Conservation (phyloP, 2,797 vertebrate genomes). For the Pachyuromys duprasi region DNA sequence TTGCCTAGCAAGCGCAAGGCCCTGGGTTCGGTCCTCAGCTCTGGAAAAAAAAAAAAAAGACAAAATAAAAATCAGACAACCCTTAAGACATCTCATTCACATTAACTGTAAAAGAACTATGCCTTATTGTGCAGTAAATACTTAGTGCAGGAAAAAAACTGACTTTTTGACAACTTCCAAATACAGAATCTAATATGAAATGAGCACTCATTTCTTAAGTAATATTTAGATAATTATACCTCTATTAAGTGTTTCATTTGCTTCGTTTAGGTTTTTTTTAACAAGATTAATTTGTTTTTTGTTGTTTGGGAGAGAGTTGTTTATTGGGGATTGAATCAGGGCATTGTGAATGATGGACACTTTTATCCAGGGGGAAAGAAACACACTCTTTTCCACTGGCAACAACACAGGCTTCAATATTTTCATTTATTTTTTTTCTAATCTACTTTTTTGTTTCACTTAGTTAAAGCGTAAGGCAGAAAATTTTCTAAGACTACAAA, state of each 20-base stretch:
- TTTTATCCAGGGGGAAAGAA: background rate
- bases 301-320: background rate
- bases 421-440: background rate
- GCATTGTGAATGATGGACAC: background rate
- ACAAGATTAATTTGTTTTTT: background rate
- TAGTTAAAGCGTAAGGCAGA: background rate
- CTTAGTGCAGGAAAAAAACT: background rate
- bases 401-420: background rate
- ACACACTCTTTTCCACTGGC: background rate
- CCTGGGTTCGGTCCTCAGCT: too few species aligned
- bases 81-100: background rate
- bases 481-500: background rate
- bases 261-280: background rate
- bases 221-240: conserved; percentile 3
- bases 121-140: background rate
- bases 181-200: background rate
- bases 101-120: background rate
- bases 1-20: too few species aligned
- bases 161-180: background rate
- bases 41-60: too few species aligned
- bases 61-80: background rate
- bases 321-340: background rate
- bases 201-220: background rate
- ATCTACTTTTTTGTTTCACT: background rate
- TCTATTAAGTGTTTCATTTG: background rate